Evolutionary conservation across 2,888 invertebrate species (phyloP), one percentile per base, ranked within the genome.

Genomic region (Eremobia ochroleuca): DNA sequence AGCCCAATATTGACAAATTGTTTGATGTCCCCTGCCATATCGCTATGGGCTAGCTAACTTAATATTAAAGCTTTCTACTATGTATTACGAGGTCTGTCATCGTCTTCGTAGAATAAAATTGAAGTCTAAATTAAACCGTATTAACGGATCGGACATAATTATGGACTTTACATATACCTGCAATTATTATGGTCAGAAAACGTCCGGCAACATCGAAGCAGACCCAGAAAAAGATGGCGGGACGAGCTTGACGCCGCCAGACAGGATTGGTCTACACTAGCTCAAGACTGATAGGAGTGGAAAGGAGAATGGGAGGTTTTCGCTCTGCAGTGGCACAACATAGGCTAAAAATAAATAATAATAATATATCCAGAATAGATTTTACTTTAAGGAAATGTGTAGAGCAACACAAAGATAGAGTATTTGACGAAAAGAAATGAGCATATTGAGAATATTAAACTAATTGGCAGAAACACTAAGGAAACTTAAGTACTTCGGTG

Each of bases 1-100:
- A 77, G 79, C 77, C 75, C 68, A 81, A 77, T 83, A 81, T 83
- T 85, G 87, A 84, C 85, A 81, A 85, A 88, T 79, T 85, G 79
- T 85, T 87, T 78, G 64, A 73, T 83, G 69, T 84, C 52, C 70
- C 46, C 66, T 70, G 61, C 61, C 31, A 55, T 73, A 55, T 58
- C 49, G 61, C 18, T 61, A 74, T 59, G 62, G 55, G 59, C 59
- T 52, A 55, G 70, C 73, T 77, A 77, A 59, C 55, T 77, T 74
- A 40, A 46, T 40, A 21, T 61, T 34, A 69, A 77, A 49, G 43
- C 70, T 59, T 52, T 77, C 49, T 61, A 9, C 5, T 61, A 49
- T 66, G 13, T 73, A 55, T 58, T 58, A 66, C 37, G 74, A 73
- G 49, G 69, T 34, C 34, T 67, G 11, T 2, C 9, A n/a, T 18